Base-by-base conservation (phyloP, 2,888 invertebrate genomes). In the Erynnis tages region DNA sequence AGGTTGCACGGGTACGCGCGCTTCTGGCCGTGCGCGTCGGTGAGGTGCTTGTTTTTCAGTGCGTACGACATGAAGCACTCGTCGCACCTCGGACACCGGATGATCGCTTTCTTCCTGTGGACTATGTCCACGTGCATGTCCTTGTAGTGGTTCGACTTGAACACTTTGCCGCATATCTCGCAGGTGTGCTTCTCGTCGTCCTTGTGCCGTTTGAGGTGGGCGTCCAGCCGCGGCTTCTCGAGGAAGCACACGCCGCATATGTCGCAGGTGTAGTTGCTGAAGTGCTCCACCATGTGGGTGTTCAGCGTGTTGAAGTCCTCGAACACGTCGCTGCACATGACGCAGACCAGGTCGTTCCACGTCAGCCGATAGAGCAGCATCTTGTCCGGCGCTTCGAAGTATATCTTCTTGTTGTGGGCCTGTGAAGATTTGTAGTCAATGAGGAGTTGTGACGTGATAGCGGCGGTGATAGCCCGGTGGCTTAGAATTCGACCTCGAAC, bases 161-260 rank as follows among this genome's bases (percentile, higher is more conserved):
- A 90, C 0, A 79, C 81, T 58, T 89, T 56, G 0, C 88, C 89
- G 56, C 91, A 91, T 0, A 88, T 72, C 17, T 89, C 86, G 48
- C 92, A 93, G 0, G 85, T 86, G 56, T 90, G 84, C 0, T 79
- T 73, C 19, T 91, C 91, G 49, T 90, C 91, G 38, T 91, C 90
- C 1, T 83, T 83, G 27, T 89, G 89, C 3, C 83, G 54, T 25
- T 83, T 85, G 19, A 84, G 46, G 67, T 91, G 91, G 0, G 86
- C 91, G 10, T 86, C 86, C 8, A 91, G 56, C 1, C 91, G 73
- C 0, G 89, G 79, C 29, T 86, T 86, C 54, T 90, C 90, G 0
- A 90, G 58, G 59, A 91, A 91, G 4, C 87, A 84, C 19, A 88
- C 82, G 0, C 89, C 84, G 40, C 87, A 88, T 0, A 87, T 62